Percentiles rank a stretch among this genome's conserved stretches.
These are phyloP conservation scores for Hedychridium roseum DNA, from an alignment of 2,888 invertebrate genomes.

Conservation along the genomic window DNA sequence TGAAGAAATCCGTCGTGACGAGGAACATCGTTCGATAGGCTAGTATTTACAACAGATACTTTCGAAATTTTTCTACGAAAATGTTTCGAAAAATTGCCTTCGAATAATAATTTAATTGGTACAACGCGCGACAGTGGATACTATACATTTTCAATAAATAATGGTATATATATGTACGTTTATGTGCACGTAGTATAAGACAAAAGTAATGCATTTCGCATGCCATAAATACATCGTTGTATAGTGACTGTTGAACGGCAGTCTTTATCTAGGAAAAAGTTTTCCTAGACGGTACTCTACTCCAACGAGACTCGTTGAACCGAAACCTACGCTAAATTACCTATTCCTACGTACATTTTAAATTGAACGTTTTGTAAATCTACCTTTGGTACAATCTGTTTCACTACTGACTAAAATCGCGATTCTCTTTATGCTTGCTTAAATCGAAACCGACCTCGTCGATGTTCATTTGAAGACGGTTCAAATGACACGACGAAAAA, in stretches of 20 bases:
- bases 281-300: constrained; percentile 8
- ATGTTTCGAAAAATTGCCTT: not conserved
- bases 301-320: constrained; percentile 10
- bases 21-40: not conserved
- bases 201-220: constrained; percentile 23
- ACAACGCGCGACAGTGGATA: constrained; percentile 17
- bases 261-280: too few relatives aligned
- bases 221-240: constrained; percentile 28
- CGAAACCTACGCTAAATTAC: not conserved
- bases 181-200: too few relatives aligned
- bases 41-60: not conserved
- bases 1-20: not conserved
- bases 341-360: constrained; percentile 3
- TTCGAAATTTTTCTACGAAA: constrained; percentile 19
- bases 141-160: constrained; percentile 40
- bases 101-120: constrained; percentile 35
- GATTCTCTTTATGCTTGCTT: constrained; percentile 46
- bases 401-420: constrained; percentile 48
- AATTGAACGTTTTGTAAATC: constrained; percentile 30
- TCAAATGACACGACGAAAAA: too few relatives aligned
- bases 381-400: constrained; percentile 58
- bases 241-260: too few relatives aligned
- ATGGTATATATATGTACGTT: too few relatives aligned
- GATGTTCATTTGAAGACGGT: too few relatives aligned
- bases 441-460: too few relatives aligned